Conservation (phyloP, 2,113 vertebrate species). For the Tenrec ecaudatus region DNA sequence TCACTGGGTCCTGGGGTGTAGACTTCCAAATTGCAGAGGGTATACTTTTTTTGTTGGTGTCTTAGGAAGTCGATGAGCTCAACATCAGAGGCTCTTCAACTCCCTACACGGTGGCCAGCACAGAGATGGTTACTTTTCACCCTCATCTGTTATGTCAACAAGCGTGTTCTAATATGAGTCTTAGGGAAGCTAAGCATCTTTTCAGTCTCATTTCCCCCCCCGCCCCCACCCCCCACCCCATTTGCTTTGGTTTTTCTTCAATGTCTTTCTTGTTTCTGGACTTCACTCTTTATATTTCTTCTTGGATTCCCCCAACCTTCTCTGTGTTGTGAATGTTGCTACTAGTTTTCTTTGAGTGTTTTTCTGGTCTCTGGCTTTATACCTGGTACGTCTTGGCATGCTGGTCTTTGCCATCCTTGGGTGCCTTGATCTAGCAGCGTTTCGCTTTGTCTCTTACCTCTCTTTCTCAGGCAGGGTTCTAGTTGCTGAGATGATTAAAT, state of each 20-base stretch:
- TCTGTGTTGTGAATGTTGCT: fast-evolving
- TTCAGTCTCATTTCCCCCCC: too few species aligned
- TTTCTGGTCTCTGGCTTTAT: neutral
- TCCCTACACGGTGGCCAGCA: too few species aligned
- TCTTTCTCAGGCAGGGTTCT: neutral
- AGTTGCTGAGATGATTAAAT: neutral
- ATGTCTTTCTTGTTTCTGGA: neutral
- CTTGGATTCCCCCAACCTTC: neutral
- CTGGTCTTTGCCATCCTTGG: neutral
- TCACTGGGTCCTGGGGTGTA: fast-evolving
- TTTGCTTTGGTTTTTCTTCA: neutral
- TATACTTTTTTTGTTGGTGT: neutral
- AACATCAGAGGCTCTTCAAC: too few species aligned
- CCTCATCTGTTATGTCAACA: neutral
- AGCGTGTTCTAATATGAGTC: neutral
- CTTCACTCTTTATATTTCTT: neutral
- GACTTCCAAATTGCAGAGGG: neutral
- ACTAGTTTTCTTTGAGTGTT: neutral
- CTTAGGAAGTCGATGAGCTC: neutral
- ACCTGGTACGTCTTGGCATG: neutral
- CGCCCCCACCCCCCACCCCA: too few species aligned
- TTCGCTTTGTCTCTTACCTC: neutral
- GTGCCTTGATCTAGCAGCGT: neutral
- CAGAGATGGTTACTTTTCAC: neutral
- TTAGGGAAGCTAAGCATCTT: neutral